Evolutionary conservation across 2,113 vertebrate species (phyloP).

Genomic region (Polypterus senegalus): DNA sequence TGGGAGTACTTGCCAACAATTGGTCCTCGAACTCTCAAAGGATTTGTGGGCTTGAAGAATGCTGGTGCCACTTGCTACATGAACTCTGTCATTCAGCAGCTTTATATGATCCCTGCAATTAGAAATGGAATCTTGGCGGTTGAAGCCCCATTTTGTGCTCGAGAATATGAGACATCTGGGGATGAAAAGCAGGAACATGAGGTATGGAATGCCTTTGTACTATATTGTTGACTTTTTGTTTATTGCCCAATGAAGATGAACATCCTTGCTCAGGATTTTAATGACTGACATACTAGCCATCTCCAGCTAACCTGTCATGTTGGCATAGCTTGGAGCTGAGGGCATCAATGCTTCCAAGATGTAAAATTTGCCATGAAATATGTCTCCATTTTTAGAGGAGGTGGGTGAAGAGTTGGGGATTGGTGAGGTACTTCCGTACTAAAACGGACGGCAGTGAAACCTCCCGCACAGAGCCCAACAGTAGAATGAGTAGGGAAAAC

Average conservation of each 20-base stretch:
- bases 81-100: constrained; percentile 98
- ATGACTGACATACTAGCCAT: constrained; percentile 43
- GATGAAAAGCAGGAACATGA: constrained; percentile 97
- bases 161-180: constrained; percentile 95
- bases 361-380: too few relatives aligned
- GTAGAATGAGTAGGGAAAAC: too few relatives aligned
- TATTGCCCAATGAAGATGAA: constrained; percentile 36
- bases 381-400: too few relatives aligned
- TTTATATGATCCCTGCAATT: constrained; percentile 97
- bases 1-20: constrained; percentile 97
- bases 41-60: constrained; percentile 95
- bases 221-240: not conserved
- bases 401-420: too few relatives aligned
- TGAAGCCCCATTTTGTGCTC: constrained; percentile 90
- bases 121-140: constrained; percentile 94
- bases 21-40: constrained; percentile 88
- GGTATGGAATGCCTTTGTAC: constrained; percentile 42
- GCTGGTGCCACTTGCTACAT: constrained; percentile 97
- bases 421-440: too few relatives aligned
- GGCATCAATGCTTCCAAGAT: constrained; percentile 18
- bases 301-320: constrained; percentile 31
- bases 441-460: too few relatives aligned
- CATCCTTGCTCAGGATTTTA: constrained; percentile 50
- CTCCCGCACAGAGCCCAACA: too few relatives aligned
- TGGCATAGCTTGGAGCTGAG: constrained; percentile 40